A percentile compares a stretch with the other conserved stretches of the same genome.
Conservation (phyloP, 2,113 vertebrate species). For the Perca fluviatilis region DNA sequence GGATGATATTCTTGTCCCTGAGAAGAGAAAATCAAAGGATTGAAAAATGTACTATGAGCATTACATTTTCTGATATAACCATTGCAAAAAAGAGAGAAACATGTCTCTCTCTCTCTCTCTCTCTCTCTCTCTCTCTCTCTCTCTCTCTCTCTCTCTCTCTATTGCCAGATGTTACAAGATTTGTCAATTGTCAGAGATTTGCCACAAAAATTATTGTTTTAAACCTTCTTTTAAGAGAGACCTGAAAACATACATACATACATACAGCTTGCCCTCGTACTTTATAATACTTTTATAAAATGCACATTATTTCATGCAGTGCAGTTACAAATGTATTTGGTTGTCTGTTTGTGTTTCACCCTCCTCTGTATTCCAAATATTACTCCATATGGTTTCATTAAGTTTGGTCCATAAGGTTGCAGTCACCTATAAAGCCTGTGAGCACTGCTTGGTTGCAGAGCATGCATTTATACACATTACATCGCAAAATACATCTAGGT, state of each 20-base stretch:
- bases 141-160: too few species aligned
- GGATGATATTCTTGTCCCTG: conserved; percentile 96
- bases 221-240: not conserved
- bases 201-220: not conserved
- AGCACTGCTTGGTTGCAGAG: not conserved
- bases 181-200: not conserved
- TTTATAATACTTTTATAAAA: not conserved
- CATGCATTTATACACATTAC: not conserved
- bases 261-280: too few species aligned
- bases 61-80: not conserved
- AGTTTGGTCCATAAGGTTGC: not conserved
- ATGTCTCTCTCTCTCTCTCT: too few species aligned
- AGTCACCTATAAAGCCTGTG: not conserved
- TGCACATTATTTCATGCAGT: not conserved
- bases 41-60: not conserved
- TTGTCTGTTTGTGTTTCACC: conserved; percentile 19
- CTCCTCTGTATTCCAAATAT: conserved; percentile 10
- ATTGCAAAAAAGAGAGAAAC: not conserved
- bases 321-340: not conserved
- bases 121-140: too few species aligned
- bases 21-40: conserved; percentile 75
- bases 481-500: not conserved
- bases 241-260: not conserved
- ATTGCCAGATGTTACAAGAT: not conserved
- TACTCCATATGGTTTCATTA: conserved; percentile 8